Conservation (phyloP, 2,888 invertebrate species). For the Pammene fasciana region DNA sequence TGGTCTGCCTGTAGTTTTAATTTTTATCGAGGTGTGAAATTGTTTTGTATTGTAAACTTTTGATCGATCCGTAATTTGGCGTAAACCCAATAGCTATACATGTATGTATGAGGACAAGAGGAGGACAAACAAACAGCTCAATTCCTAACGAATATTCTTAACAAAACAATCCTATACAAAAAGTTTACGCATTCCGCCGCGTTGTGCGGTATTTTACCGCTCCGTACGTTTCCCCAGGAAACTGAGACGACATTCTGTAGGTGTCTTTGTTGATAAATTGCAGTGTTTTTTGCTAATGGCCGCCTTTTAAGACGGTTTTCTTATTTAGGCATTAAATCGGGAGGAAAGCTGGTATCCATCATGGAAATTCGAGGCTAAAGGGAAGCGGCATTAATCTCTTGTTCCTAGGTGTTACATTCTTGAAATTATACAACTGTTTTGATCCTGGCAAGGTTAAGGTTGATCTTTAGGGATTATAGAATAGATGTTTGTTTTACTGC, state of each 20-base stretch:
- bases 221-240: slow-evolving; percentile 46
- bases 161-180: not conserved
- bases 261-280: slow-evolving; percentile 76
- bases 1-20: too few species aligned
- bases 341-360: slow-evolving; percentile 45
- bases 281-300: slow-evolving; percentile 74
- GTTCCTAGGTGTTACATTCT: slow-evolving; percentile 3
- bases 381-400: slow-evolving; percentile 17
- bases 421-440: too few species aligned
- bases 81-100: too few species aligned
- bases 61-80: too few species aligned
- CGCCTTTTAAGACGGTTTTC: slow-evolving; percentile 58
- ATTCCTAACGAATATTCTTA: too few species aligned
- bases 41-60: too few species aligned
- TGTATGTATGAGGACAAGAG: too few species aligned
- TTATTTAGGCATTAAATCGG: slow-evolving; percentile 43
- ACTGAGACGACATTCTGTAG: slow-evolving; percentile 62
- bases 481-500: too few species aligned
- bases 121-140: too few species aligned
- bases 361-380: slow-evolving; percentile 28
- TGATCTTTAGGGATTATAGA: too few species aligned
- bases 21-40: too few species aligned
- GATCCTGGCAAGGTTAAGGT: not conserved
- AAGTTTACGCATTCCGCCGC: not conserved
- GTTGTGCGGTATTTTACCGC: not conserved